Conservation (phyloP, 2,797 vertebrate species). For the Channa striata region DNA sequence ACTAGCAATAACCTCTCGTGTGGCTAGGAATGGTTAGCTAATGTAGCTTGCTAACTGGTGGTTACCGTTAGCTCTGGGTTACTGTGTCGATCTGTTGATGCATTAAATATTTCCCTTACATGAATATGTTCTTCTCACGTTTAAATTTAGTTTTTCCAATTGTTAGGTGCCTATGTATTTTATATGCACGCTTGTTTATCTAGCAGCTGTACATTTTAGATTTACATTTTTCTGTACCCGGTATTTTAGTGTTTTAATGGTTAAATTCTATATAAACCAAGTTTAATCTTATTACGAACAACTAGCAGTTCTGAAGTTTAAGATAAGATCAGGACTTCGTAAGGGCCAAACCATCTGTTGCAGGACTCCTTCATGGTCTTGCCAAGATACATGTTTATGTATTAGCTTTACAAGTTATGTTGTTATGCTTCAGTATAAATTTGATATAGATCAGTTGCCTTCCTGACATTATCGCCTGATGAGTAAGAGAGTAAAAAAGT, state of each 20-base stretch:
- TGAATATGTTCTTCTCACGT: neutral
- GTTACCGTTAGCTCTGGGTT: neutral
- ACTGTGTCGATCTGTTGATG: neutral
- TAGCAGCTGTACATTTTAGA: neutral
- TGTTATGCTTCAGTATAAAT: neutral
- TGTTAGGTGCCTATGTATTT: neutral
- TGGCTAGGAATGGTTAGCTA: conserved; percentile 23
- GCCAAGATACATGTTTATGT: neutral
- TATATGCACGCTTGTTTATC: neutral
- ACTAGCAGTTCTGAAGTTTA: no score
- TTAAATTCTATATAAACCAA: no score
- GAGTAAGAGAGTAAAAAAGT: no score
- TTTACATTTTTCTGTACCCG: no score
- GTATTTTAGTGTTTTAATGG: no score
- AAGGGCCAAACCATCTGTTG: neutral
- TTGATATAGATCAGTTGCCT: neutral
- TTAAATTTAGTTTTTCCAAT: neutral
- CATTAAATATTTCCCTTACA: neutral
- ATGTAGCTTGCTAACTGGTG: conserved; percentile 5
- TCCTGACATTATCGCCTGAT: neutral
- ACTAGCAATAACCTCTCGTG: neutral
- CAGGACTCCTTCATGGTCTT: neutral
- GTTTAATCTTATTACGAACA: no score
- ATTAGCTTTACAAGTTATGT: neutral
- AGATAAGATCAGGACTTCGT: neutral